Percentiles rank a stretch among this genome's conserved stretches.
These are phyloP conservation scores for Crypturellus undulatus DNA, from an alignment of 2,113 vertebrate species.

Conservation along the genomic window DNA sequence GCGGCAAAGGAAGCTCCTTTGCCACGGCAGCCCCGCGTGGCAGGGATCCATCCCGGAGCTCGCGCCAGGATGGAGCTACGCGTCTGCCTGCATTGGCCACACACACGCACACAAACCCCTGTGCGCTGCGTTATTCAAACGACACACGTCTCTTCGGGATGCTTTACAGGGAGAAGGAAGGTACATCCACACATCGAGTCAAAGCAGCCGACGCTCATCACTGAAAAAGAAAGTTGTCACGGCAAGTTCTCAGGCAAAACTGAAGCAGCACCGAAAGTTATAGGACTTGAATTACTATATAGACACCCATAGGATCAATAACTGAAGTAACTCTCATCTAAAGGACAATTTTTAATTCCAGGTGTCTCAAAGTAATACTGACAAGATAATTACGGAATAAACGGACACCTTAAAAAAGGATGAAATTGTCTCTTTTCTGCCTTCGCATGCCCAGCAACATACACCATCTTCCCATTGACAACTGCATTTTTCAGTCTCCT, in stretches of 20 bases:
- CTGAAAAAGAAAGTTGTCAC: not conserved
- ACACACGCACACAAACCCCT: not conserved
- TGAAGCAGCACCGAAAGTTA: not conserved
- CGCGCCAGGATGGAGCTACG: not conserved
- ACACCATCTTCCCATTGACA: not conserved
- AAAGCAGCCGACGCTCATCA: not conserved
- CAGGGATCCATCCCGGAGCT: accelerated
- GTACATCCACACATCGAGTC: not conserved
- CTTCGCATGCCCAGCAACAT: not conserved
- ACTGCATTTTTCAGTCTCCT: not conserved
- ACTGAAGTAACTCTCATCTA: not conserved
- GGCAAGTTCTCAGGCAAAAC: accelerated
- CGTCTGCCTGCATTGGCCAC: not conserved
- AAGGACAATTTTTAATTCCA: not conserved
- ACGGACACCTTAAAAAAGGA: not conserved
- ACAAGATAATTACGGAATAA: not conserved
- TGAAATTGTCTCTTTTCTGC: not conserved
- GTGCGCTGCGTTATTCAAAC: not conserved
- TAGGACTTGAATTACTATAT: accelerated
- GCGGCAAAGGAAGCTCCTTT: not conserved
- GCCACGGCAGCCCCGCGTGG: accelerated
- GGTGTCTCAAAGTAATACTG: not conserved
- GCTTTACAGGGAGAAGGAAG: not conserved
- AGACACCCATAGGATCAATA: accelerated
- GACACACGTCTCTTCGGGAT: not conserved